Percentiles rank a stretch among this genome's conserved stretches.
Conservation (phyloP, 2,797 vertebrate species). For the Myotis myotis region DNA sequence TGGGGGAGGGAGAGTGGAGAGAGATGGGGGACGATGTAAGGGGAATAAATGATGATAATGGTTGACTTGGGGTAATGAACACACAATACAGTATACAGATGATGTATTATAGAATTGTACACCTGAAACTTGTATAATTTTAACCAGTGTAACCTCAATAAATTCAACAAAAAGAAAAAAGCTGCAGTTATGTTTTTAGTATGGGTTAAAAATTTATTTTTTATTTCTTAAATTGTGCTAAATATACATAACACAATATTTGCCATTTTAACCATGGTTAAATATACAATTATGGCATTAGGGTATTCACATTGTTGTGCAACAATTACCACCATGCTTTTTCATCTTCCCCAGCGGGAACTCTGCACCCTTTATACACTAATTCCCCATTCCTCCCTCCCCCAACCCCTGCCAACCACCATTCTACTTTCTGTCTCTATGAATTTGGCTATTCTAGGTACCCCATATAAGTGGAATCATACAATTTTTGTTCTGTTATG, state of each 20-base stretch:
- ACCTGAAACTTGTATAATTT: neutral
- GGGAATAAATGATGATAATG: neutral
- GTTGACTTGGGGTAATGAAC: neutral
- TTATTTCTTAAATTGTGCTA: neutral
- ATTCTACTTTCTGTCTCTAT: neutral
- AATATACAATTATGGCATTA: neutral
- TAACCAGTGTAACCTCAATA: neutral
- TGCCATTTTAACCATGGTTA: neutral
- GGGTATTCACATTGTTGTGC: neutral
- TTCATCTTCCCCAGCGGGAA: neutral
- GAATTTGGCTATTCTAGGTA: neutral
- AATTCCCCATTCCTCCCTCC: neutral
- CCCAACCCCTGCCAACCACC: neutral
- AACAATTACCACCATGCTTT: neutral
- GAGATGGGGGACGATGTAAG: neutral
- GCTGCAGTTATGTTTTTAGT: neutral
- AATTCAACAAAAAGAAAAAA: neutral
- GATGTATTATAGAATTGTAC: neutral
- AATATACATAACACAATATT: neutral
- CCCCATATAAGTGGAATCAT: neutral
- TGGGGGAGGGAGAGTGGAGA: neutral
- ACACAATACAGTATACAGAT: neutral
- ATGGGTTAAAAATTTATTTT: neutral
- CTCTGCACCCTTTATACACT: neutral
- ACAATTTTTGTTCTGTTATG: neutral